Base-by-base conservation (phyloP, 2,113 vertebrate genomes). In the Gopherus flavomarginatus region DNA sequence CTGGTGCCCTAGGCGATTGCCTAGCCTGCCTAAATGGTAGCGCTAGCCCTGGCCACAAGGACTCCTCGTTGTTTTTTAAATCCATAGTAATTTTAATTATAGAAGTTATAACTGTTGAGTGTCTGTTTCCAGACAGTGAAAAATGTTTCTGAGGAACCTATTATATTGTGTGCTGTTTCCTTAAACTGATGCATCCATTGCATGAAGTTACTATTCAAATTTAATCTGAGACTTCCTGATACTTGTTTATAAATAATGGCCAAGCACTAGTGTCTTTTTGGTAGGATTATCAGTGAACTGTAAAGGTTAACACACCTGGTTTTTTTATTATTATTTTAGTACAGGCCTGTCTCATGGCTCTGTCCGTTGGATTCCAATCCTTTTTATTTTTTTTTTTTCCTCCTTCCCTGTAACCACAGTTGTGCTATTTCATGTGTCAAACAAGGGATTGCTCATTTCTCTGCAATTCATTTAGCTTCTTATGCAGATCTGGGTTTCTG, bases 381-480 rank as follows among this genome's bases (percentile, higher is more conserved):
- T 42, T 27, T 27, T 38, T 69, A n/a, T 26, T 12, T 62, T 31
- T 62, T 29, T 14, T 21, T 8, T 54, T 54, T 22, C 1, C 8
- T 22, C 8, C 26, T 78, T 44, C 38, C 42, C 6, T 91, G 59
- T 47, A 81, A 94, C 26, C 42, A 83, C 62, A 22, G 19, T 72
- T 0, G 0, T 77, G 6, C 12, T 42, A 8, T 24, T 79, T 87
- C 2, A 1, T 35, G 72, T 53, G 52, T 86, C 13, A 90, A 44
- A 83, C 92, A 27, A 62, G 1, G 29, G 19, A 11, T 27, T 86
- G 59, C 88, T 95, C 4, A 16, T 17, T 91, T 91, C 49, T 38
- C 35, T 72, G n/a, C 65, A 38, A 38, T 22, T 69, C 14, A n/a
- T 69, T 69, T 78, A 72, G 16, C 16, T 44, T 13, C 24, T 9